Conservation (phyloP, 2,113 vertebrate genomes). For the Mesoclemmys tuberculata region DNA sequence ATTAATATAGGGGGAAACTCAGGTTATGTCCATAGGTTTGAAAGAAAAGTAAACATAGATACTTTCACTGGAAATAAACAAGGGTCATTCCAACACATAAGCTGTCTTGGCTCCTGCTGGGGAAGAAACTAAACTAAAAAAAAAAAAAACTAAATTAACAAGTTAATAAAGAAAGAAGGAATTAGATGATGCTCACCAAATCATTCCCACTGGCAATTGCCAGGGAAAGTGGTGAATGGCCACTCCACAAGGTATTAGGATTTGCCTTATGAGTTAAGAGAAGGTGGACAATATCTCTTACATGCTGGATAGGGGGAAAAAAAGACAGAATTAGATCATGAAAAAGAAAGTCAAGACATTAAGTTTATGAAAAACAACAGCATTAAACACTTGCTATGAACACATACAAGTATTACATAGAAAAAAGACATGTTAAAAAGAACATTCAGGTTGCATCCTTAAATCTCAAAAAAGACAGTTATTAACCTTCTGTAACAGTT, state of each 20-base stretch:
- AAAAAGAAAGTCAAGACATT: neutral
- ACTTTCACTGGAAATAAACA: neutral
- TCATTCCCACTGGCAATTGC: conserved; percentile 88
- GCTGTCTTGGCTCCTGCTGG: neutral
- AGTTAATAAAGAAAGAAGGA: neutral
- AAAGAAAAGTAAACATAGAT: neutral
- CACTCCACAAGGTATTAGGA: conserved; percentile 85
- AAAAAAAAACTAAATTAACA: neutral
- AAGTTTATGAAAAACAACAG: neutral
- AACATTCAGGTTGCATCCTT: neutral
- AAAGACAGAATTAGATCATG: neutral
- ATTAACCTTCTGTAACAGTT: too few species aligned
- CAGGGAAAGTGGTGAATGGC: conserved; percentile 90
- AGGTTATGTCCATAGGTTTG: neutral
- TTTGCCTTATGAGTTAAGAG: conserved; percentile 83
- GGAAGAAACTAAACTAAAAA: neutral
- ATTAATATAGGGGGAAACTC: neutral
- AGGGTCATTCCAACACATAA: neutral
- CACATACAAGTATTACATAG: neutral
- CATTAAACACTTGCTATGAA: neutral
- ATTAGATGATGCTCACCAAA: conserved; percentile 71
- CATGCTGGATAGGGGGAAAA: conserved; percentile 68
- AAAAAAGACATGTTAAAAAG: neutral
- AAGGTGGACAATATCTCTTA: conserved; percentile 79
- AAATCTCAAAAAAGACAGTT: neutral